Conservation (phyloP, 1,140 invertebrate genomes). For the Cardiocondyla obscurior region DNA sequence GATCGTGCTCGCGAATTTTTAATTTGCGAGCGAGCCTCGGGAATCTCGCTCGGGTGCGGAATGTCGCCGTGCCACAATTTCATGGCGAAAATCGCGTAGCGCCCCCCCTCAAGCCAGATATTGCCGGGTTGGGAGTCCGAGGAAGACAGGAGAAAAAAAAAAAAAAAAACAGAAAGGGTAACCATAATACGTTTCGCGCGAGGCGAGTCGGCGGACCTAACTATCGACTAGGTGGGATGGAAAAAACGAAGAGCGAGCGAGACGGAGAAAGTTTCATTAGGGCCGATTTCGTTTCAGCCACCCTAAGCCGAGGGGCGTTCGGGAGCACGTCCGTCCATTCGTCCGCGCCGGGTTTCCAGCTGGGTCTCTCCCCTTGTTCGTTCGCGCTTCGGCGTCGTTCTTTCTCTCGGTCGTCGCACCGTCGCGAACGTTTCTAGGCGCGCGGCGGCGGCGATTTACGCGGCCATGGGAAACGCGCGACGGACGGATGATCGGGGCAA, state of each 20-base stretch:
- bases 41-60: too few relatives aligned
- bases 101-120: too few relatives aligned
- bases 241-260: not conserved
- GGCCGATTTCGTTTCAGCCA: conserved; percentile 62
- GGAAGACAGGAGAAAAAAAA: too few relatives aligned
- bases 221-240: not conserved
- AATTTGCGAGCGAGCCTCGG: too few relatives aligned
- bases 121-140: too few relatives aligned
- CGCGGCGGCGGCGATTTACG: conserved; percentile 44
- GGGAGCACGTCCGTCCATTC: conserved; percentile 30
- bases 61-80: too few relatives aligned
- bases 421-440: conserved; percentile 45
- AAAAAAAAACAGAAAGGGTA: conserved; percentile 7
- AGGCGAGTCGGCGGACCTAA: conserved; percentile 21
- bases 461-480: conserved; percentile 50
- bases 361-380: conserved; percentile 48
- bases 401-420: conserved; percentile 40
- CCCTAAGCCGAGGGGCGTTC: conserved; percentile 38
- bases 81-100: too few relatives aligned
- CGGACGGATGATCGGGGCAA: conserved; percentile 51
- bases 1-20: not conserved
- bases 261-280: conserved; percentile 63
- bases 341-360: conserved; percentile 58
- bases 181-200: conserved; percentile 30
- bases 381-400: conserved; percentile 23